Evolutionary conservation across 64 coral and sea anemone species (phyloP).

Genomic region (Cladopsammia gracilis): DNA sequence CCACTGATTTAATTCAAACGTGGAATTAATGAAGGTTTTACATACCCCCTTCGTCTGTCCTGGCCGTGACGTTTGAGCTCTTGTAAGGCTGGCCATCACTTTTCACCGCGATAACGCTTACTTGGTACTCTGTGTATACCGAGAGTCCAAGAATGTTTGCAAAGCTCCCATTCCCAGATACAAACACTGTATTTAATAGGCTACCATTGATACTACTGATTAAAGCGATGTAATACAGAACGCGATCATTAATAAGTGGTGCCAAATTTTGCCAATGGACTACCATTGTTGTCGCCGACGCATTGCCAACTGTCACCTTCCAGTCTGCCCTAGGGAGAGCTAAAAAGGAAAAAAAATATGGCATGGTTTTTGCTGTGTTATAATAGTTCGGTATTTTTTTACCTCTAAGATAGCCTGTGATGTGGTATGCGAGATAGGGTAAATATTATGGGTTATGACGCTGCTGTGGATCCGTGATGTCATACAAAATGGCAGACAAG

Average conservation of each 20-base stretch:
- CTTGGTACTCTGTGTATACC: not conserved
- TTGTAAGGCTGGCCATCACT: not conserved
- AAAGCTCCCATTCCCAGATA: not conserved
- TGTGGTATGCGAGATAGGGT: too few species aligned
- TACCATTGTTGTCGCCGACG: not conserved
- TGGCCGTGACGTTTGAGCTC: not conserved
- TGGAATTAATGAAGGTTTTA: not conserved
- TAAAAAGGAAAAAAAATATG: not conserved
- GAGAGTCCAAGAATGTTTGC: not conserved
- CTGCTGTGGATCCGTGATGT: too few species aligned
- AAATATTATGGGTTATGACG: too few species aligned
- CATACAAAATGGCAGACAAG: too few species aligned
- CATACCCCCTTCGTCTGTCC: slow-evolving; percentile 19
- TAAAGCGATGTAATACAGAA: not conserved
- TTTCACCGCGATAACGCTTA: not conserved
- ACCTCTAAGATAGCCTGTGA: too few species aligned
- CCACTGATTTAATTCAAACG: too few species aligned
- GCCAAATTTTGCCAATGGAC: not conserved
- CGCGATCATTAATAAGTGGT: not conserved
- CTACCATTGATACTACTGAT: not conserved
- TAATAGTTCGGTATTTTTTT: too few species aligned
- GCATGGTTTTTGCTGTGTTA: too few species aligned
- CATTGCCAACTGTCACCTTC: not conserved
- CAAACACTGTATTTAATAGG: not conserved
- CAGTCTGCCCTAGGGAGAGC: not conserved